Percentiles rank a stretch among this genome's conserved stretches.
These are phyloP conservation scores for Ctenopoma multispine DNA, from an alignment of 2,797 vertebrate genomes.

Conservation along the genomic window DNA sequence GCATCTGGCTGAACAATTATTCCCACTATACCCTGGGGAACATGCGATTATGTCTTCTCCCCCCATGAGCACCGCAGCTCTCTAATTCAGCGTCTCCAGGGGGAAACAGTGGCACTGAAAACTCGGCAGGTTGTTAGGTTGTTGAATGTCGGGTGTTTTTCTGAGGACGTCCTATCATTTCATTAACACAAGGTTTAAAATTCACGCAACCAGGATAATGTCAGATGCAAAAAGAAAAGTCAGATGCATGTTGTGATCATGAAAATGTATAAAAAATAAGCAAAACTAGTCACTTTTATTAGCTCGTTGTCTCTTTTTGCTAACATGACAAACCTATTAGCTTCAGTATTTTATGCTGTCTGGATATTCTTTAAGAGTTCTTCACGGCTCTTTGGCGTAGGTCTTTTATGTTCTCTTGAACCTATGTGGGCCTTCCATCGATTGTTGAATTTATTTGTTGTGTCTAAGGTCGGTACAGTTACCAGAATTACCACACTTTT, in stretches of 20 bases:
- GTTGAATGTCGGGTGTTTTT: constrained; percentile 11
- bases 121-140: constrained; percentile 39
- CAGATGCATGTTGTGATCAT: too few species aligned
- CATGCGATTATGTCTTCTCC: constrained; percentile 37
- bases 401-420: neutral
- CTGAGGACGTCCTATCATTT: neutral
- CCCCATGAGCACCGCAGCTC: constrained; percentile 20
- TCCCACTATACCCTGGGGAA: constrained; percentile 42
- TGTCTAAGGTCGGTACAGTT: neutral
- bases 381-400: neutral
- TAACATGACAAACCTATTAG: too few species aligned
- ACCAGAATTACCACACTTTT: constrained; percentile 9
- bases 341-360: too few species aligned
- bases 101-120: constrained; percentile 23
- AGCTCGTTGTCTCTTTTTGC: too few species aligned
- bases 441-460: neutral
- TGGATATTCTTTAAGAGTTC: too few species aligned
- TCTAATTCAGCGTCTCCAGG: constrained; percentile 59
- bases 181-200: too few species aligned
- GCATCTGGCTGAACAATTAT: constrained; percentile 67
- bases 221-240: too few species aligned
- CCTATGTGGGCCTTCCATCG: neutral
- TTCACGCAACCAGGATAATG: too few species aligned
- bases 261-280: too few species aligned
- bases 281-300: too few species aligned